Percentiles rank a stretch among this genome's conserved stretches.
Evolutionary conservation across 2,888 invertebrate species (phyloP).

Genomic region (Rhopalosiphum nymphaeae): DNA sequence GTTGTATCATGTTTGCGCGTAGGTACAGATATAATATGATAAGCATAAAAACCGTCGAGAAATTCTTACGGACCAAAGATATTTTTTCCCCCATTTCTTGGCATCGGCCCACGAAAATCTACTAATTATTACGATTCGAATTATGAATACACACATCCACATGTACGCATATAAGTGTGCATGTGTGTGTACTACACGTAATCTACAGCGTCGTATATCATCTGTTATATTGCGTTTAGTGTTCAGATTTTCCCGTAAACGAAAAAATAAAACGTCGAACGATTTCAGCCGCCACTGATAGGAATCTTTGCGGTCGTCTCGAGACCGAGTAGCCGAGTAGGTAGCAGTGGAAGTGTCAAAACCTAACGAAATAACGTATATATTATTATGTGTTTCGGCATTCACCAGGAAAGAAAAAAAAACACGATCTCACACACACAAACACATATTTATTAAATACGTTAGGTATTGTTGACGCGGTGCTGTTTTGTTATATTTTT

Average conservation of each 20-base stretch:
- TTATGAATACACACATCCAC: neutral
- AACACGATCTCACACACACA: neutral
- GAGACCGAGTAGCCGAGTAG: neutral
- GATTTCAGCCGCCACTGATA: neutral
- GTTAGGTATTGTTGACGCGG: neutral
- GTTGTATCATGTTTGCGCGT: neutral
- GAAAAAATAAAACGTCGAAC: neutral
- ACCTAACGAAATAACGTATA: neutral
- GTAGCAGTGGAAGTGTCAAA: neutral
- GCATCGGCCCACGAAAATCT: neutral
- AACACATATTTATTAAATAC: no score
- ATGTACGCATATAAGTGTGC: neutral
- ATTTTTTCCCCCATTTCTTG: neutral
- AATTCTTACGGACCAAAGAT: neutral
- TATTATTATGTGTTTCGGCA: neutral
- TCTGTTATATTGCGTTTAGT: neutral
- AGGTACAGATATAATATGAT: neutral
- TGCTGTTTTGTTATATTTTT: neutral
- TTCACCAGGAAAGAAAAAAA: neutral
- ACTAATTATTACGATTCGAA: constrained; percentile 37
- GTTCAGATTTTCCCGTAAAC: neutral
- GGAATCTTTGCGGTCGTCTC: neutral
- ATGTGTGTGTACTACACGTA: neutral
- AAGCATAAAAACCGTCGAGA: neutral
- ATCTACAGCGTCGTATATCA: neutral